Conservation (phyloP, 2,797 vertebrate genomes). For the Poeciliopsis presidionis region DNA sequence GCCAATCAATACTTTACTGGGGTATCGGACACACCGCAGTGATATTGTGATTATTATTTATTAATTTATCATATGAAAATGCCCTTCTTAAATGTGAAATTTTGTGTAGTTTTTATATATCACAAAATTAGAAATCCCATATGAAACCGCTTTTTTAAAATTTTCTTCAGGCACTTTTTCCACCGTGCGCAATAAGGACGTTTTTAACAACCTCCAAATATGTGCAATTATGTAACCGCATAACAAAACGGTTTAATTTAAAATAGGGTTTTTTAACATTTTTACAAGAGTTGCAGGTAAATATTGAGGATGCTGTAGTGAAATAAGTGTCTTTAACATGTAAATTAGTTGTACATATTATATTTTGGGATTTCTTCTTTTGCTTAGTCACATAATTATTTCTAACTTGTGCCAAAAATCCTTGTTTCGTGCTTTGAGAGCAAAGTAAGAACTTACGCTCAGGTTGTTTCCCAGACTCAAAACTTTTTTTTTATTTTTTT, state of each 20-base stretch:
- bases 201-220: neutral
- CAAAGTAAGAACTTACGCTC: constrained; percentile 41
- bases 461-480: constrained; percentile 58
- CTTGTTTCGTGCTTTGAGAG: constrained; percentile 9
- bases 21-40: neutral
- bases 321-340: neutral
- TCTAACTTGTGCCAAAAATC: neutral
- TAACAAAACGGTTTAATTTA: neutral
- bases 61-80: neutral
- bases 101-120: neutral
- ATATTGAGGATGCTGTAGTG: neutral
- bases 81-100: neutral
- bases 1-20: neutral
- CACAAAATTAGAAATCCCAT: neutral
- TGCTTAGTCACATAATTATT: neutral
- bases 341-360: neutral
- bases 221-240: neutral
- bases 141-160: neutral
- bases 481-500: constrained; percentile 37
- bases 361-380: neutral
- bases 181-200: neutral
- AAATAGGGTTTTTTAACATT: neutral
- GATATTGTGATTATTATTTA: neutral
- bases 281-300: neutral
- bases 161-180: neutral